Conservation (phyloP, 2,888 invertebrate genomes). For the Coremacera marginata region DNA sequence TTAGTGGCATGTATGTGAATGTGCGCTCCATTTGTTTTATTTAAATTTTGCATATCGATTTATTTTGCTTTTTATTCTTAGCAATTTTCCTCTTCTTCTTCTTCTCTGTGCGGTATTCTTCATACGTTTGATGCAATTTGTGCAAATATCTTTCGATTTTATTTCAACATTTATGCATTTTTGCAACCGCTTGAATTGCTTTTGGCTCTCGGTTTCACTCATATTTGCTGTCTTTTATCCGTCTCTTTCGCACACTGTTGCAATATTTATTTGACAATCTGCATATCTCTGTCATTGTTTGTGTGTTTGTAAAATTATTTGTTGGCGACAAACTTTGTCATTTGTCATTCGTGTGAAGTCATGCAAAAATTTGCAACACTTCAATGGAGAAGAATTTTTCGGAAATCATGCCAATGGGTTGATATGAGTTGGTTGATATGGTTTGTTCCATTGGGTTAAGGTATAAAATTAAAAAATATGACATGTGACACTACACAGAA, state of each 20-base stretch:
- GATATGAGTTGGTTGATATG: background rate
- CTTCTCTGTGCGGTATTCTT: background rate
- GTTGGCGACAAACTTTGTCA: slow-evolving; percentile 19
- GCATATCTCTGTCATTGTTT: background rate
- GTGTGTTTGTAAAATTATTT: slow-evolving; percentile 19
- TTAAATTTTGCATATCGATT: slow-evolving; percentile 5
- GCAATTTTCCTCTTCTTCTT: background rate
- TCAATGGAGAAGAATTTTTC: background rate
- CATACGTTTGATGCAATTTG: slow-evolving; percentile 30
- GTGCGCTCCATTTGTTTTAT: slow-evolving; percentile 19
- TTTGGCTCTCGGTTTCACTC: slow-evolving; percentile 6
- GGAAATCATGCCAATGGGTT: background rate
- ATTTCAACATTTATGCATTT: slow-evolving; percentile 26
- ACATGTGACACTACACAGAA: background rate
- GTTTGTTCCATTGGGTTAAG: background rate
- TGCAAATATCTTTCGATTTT: slow-evolving; percentile 23
- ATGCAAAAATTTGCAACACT: slow-evolving; percentile 12
- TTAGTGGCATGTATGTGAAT: background rate
- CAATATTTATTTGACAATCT: slow-evolving; percentile 29
- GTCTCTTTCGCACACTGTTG: slow-evolving; percentile 11
- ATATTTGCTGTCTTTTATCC: background rate
- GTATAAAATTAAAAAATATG: background rate
- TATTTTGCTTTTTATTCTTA: background rate
- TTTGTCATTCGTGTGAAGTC: slow-evolving; percentile 18
- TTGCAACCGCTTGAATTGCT: slow-evolving; percentile 16